Conservation (phyloP, 2,113 vertebrate genomes). For the Steatornis caripensis region DNA sequence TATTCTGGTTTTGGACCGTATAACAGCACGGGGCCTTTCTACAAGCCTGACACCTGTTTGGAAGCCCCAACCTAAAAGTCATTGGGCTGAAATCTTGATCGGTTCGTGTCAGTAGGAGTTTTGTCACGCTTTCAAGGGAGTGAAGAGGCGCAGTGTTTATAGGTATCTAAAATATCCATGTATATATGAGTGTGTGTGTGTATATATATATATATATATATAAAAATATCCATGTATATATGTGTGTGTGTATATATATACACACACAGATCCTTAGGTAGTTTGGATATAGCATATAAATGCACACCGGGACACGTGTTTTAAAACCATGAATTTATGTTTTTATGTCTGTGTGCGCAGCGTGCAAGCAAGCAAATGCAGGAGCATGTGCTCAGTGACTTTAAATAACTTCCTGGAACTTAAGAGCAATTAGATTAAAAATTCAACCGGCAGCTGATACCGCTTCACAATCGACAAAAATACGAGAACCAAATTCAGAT, state of each 20-base stretch:
- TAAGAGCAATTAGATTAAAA: not conserved
- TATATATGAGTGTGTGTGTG: no score
- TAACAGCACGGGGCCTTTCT: not conserved
- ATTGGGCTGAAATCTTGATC: not conserved
- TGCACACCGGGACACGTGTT: rapidly evolving
- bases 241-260: no score
- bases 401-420: not conserved
- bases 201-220: no score
- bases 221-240: not conserved
- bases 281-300: not conserved
- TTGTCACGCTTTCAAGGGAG: not conserved
- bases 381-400: not conserved
- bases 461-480: not conserved
- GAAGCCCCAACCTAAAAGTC: not conserved
- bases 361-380: rapidly evolving
- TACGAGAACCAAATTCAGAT: not conserved
- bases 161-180: not conserved
- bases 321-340: no score
- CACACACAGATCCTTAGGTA: no score
- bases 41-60: not conserved
- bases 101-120: not conserved
- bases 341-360: not conserved
- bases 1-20: not conserved
- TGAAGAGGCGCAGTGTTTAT: not conserved
- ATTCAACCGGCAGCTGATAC: not conserved